A percentile compares a stretch with the other conserved stretches of the same genome.
These are phyloP conservation scores for Acanthis flammea DNA, from an alignment of 2,797 vertebrate genomes.

Conservation along the genomic window DNA sequence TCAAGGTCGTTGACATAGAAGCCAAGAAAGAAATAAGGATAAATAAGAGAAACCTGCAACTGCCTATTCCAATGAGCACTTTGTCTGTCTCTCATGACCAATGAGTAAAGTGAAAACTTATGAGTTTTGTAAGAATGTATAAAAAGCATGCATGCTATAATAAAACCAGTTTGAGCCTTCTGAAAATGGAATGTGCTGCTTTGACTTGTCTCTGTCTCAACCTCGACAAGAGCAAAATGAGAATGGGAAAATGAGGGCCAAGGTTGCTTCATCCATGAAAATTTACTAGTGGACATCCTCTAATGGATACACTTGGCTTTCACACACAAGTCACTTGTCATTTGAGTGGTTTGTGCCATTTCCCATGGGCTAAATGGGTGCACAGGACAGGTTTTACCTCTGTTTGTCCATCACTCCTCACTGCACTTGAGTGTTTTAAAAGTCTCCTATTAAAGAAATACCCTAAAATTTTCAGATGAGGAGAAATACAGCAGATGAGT, in stretches of 20 bases:
- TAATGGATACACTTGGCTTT: fast-evolving
- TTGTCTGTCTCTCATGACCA: fast-evolving
- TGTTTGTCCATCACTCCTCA: background rate
- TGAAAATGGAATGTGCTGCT: background rate
- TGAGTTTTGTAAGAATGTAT: background rate
- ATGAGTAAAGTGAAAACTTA: background rate
- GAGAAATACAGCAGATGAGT: background rate
- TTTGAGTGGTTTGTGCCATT: background rate
- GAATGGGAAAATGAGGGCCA: background rate
- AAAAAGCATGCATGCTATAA: background rate
- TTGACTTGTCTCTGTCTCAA: background rate
- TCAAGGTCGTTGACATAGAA: background rate
- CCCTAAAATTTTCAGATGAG: background rate
- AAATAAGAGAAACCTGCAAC: background rate
- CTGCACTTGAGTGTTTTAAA: too few species aligned
- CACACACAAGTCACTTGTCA: background rate
- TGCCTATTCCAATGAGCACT: background rate
- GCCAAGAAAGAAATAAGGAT: background rate
- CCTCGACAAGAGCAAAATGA: too few species aligned
- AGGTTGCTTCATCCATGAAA: background rate
- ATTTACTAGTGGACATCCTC: background rate
- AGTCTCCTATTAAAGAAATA: background rate
- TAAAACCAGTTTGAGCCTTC: background rate
- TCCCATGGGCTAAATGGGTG: background rate
- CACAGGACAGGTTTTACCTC: background rate